These are phyloP conservation scores for Scolanthus callimorphus DNA, from an alignment of 92 coral and sea anemone species.

Conservation along the genomic window DNA sequence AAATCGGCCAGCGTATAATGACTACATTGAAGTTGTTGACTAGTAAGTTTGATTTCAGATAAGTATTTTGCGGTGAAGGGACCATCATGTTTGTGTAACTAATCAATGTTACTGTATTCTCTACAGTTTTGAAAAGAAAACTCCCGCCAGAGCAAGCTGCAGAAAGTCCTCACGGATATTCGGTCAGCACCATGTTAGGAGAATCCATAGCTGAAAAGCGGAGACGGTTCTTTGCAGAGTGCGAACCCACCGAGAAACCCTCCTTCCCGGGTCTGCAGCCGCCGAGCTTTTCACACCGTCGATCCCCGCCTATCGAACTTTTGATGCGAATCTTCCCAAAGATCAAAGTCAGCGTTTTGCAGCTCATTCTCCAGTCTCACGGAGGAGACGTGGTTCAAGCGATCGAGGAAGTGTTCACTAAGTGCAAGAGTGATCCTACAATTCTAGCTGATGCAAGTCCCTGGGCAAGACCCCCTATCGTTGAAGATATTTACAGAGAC, in stretches of 20 bases:
- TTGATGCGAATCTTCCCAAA: constrained; percentile 91
- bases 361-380: constrained; percentile 86
- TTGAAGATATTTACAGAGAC: constrained; percentile 63
- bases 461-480: constrained; percentile 47
- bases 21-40: no score
- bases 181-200: constrained; percentile 36
- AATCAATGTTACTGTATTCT: background rate
- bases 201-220: constrained; percentile 62
- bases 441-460: constrained; percentile 66
- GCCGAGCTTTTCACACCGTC: constrained; percentile 58
- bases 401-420: constrained; percentile 85
- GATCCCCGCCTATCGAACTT: constrained; percentile 88
- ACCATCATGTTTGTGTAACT: background rate
- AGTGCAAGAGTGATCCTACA: constrained; percentile 70
- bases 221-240: constrained; percentile 57
- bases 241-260: constrained; percentile 68
- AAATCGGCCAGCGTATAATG: no score
- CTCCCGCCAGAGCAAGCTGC: constrained; percentile 31
- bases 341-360: constrained; percentile 90
- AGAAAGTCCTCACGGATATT: constrained; percentile 40
- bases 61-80: no score
- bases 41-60: no score
- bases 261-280: constrained; percentile 35
- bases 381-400: constrained; percentile 95
- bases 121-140: constrained; percentile 62